Percentiles rank a stretch among this genome's conserved stretches.
Evolutionary conservation across 2,888 invertebrate genomes (phyloP).

Genomic region (Podotricha telesiphe): DNA sequence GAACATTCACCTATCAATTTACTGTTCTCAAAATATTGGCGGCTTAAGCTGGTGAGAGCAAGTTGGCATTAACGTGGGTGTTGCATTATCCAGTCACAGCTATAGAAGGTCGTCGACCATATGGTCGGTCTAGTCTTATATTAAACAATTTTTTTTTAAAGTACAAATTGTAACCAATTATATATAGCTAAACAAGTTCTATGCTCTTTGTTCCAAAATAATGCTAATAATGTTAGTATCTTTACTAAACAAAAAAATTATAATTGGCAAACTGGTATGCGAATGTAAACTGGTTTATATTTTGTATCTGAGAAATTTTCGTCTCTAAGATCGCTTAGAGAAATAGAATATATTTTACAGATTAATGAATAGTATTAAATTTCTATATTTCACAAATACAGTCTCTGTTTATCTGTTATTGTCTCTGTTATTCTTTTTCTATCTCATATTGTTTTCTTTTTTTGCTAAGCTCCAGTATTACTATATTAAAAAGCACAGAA

Average conservation of each 20-base stretch:
- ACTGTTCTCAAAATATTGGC: slow-evolving; percentile 13
- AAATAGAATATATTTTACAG: background rate
- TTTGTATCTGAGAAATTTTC: background rate
- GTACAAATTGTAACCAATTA: background rate
- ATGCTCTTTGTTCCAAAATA: slow-evolving; percentile 6
- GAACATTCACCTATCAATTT: slow-evolving; percentile 3
- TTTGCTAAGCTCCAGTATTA: background rate
- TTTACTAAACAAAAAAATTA: slow-evolving; percentile 1
- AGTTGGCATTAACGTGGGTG: slow-evolving; percentile 46
- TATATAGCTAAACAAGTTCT: background rate
- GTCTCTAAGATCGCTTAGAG: background rate
- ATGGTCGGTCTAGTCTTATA: slow-evolving; percentile 47
- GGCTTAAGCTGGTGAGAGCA: slow-evolving; percentile 36
- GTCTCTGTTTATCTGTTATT: no score
- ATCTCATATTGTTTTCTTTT: background rate
- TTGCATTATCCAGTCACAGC: slow-evolving; percentile 47
- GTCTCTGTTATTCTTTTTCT: no score
- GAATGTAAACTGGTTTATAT: slow-evolving; percentile 9
- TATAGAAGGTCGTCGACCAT: slow-evolving; percentile 54
- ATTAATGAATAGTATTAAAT: no score
- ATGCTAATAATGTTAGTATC: background rate
- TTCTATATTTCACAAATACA: no score
- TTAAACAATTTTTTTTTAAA: slow-evolving; percentile 31
- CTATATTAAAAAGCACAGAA: background rate
- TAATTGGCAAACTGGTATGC: slow-evolving; percentile 6